These are phyloP conservation scores for Macroglossus sobrinus DNA, from an alignment of 2,113 vertebrate species.

Conservation along the genomic window DNA sequence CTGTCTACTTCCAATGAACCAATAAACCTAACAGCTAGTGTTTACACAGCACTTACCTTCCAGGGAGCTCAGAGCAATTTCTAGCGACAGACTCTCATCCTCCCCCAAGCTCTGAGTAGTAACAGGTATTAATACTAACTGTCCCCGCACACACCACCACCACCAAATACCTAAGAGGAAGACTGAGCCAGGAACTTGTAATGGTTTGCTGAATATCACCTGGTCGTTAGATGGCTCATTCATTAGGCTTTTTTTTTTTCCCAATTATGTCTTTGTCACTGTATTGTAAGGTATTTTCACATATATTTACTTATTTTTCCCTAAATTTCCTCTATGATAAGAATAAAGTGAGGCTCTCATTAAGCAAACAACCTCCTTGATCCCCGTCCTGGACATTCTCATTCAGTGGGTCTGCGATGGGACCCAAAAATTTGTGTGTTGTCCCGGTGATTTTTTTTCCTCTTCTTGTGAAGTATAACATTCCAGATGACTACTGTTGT, in stretches of 20 bases:
- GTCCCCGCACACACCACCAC: not conserved
- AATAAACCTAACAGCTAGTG: constrained; percentile 26
- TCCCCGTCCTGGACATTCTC: not conserved
- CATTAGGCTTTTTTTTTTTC: not conserved
- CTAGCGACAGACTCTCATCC: not conserved
- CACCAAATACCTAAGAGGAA: not conserved
- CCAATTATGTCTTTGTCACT: not conserved
- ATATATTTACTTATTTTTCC: not conserved
- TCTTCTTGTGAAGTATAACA: not conserved
- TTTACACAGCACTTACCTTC: constrained; percentile 40
- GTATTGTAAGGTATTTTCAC: not conserved
- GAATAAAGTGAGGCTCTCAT: not conserved
- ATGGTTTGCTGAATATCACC: not conserved
- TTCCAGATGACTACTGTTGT: not conserved
- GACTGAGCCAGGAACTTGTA: not conserved
- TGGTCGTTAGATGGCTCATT: not conserved
- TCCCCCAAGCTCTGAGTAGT: not conserved
- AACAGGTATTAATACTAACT: not conserved
- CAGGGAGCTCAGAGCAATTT: constrained; percentile 5
- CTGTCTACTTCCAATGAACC: constrained; percentile 17
- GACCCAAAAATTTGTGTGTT: not conserved
- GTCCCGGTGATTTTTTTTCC: not conserved
- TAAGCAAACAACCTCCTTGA: not conserved
- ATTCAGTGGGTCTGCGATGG: not conserved
- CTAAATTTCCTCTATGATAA: not conserved